Conservation (phyloP, 2,797 vertebrate species). For the Selene dorsalis region DNA sequence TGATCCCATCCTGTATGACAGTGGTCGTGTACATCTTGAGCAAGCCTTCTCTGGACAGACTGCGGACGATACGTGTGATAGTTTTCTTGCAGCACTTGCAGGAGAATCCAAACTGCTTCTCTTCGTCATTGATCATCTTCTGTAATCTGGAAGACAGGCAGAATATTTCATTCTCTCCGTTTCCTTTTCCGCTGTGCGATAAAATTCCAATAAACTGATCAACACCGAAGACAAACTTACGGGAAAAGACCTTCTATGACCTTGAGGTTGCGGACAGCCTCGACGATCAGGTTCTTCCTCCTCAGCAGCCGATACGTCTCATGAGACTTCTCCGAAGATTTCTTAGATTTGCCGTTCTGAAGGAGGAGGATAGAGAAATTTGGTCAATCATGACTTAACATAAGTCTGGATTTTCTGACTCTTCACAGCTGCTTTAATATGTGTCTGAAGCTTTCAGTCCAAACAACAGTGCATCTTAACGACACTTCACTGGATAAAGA, state of each 20-base stretch:
- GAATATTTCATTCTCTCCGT: background rate
- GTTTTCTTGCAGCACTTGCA: constrained; percentile 97
- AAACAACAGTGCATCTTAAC: background rate
- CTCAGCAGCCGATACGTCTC: constrained; percentile 90
- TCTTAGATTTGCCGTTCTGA: constrained; percentile 18
- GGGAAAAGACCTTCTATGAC: constrained; percentile 92
- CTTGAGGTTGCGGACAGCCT: constrained; percentile 88
- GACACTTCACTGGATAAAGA: background rate
- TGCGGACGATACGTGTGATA: constrained; percentile 88
- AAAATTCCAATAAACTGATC: background rate
- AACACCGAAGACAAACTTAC: constrained; percentile 80
- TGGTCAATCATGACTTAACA: background rate
- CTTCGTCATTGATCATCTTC: constrained; percentile 93
- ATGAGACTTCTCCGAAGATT: constrained; percentile 1
- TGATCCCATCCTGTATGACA: constrained; percentile 91
- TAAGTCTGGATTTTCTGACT: background rate
- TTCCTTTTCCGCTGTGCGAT: background rate
- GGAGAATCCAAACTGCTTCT: constrained; percentile 89
- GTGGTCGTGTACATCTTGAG: constrained; percentile 90
- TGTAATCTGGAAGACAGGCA: constrained; percentile 86
- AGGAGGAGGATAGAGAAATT: background rate
- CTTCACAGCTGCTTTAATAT: background rate
- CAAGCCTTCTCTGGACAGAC: constrained; percentile 89
- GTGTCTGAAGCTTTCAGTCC: background rate
- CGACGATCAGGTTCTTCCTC: constrained; percentile 95